phyloP scores from a whole-genome alignment of 2,888 invertebrate genomes.

The Calliscelio sp. region DNA sequence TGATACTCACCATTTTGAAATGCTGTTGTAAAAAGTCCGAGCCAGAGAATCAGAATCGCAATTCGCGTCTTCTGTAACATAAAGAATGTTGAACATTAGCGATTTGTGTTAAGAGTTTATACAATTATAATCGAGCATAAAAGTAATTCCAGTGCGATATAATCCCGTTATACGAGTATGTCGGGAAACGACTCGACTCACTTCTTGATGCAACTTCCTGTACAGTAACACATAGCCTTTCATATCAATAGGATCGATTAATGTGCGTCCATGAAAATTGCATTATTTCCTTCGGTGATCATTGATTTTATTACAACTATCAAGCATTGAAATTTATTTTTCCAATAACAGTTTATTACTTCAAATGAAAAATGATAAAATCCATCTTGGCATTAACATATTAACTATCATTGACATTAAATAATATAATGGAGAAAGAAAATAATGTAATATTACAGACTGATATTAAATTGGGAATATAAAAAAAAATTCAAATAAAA shows the following conservation, averaged over 20 bases:
- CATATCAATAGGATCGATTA: conserved; percentile 70
- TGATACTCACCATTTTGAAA: conserved; percentile 80
- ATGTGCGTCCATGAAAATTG: conserved; percentile 66
- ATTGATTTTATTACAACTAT: conserved; percentile 28
- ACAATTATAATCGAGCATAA: conserved; percentile 69
- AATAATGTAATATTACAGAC: no score
- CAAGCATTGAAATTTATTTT: no score
- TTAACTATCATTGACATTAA: no score
- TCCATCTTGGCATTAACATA: no score
- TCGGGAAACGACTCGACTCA: conserved; percentile 78
- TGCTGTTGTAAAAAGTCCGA: conserved; percentile 79
- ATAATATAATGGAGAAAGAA: no score
- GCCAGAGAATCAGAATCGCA: conserved; percentile 80
- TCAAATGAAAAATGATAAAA: no score
- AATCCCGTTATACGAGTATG: conserved; percentile 75
- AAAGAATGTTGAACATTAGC: conserved; percentile 69
- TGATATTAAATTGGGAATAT: no score
- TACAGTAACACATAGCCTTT: conserved; percentile 72
- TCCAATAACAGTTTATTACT: no score
- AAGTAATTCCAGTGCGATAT: conserved; percentile 61
- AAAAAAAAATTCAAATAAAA: neutral
- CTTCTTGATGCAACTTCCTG: conserved; percentile 79
- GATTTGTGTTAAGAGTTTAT: conserved; percentile 56
- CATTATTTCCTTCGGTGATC: conserved; percentile 54
- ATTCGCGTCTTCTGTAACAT: conserved; percentile 81